Evolutionary conservation across 2,113 vertebrate genomes (phyloP), one percentile per base, ranked within the genome.

Genomic region (Eclectus roratus): DNA sequence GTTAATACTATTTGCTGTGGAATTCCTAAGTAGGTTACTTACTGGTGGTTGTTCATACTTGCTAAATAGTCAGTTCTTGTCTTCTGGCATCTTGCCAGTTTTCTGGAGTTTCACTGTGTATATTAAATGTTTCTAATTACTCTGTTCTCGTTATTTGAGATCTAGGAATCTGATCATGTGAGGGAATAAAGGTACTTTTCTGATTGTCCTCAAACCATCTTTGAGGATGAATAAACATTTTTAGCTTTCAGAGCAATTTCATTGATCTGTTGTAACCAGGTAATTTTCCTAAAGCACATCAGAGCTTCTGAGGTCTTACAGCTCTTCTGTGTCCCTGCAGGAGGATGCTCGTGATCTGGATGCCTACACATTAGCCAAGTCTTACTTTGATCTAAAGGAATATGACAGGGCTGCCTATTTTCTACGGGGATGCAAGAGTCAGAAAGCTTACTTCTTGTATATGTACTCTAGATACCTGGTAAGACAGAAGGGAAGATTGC

Each of bases 401-500:
- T 99, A 99, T 97, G 99, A 99, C 77, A 98, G 99, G 35, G 99
- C 99, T 93, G 99, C 99, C 4, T 99, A 99, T 94, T 99, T 99
- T 71, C 98, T 99, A 31, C 98, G 99, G 63, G 99, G 98, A 85
- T 99, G 99, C 96, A 98, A 98, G 96, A 99, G 99, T 96, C 99
- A 99, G 96, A 99, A 99, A 95, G 99, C 99, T 43, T 99, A 99
- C 96, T 99, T 99, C 93, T 96, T 99, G 47, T 99, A 99, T 91
- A 99, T 99, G 99, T 99, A 99, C 96, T 99, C 99, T 53, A 98
- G 99, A 96, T 99, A 99, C 85, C 97, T 99, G 99, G 99, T 99
- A 97, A 98, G 98, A 55, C 3, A 28, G 37, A 85, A 65, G 15
- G 33, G 39, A 43, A 53, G 43, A 11, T 70, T 2, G 0, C 2